Percentiles rank a stretch among this genome's conserved stretches.
These are phyloP conservation scores for human DNA, from an alignment of 2,113 vertebrate species.

Conservation along the genomic window DNA sequence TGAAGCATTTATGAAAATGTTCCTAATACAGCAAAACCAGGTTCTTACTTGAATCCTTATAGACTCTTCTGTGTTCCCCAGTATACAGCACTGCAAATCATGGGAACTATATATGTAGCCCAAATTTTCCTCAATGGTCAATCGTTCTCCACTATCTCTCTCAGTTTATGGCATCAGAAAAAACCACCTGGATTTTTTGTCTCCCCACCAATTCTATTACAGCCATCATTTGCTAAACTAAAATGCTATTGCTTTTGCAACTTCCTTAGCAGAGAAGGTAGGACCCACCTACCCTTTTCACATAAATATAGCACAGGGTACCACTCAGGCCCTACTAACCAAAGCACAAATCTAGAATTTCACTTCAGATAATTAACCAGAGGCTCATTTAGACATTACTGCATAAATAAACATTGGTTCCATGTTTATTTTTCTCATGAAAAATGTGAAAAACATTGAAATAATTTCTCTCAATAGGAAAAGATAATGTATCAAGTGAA, in stretches of 20 bases:
- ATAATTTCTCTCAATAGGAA: conserved; percentile 2
- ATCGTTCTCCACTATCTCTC: background rate
- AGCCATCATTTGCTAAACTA: background rate
- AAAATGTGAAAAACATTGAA: background rate
- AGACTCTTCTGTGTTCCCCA: background rate
- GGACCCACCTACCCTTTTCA: background rate
- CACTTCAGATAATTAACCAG: background rate
- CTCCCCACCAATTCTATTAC: conserved; percentile 5
- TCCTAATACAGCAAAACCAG: background rate
- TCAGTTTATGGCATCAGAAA: background rate
- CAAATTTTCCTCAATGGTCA: conserved; percentile 6
- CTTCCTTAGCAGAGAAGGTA: background rate
- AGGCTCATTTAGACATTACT: background rate
- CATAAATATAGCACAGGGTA: background rate
- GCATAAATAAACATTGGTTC: background rate
- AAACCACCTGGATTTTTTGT: background rate
- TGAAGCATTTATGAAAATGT: background rate
- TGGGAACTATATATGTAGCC: background rate
- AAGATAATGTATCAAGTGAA: background rate
- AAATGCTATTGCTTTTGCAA: background rate
- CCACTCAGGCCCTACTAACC: background rate
- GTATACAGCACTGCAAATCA: background rate
- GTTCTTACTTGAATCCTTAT: conserved; percentile 22
- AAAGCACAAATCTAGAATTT: conserved; percentile 42
- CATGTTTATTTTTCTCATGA: conserved; percentile 25